A percentile compares a stretch with the other conserved stretches of the same genome.
phyloP scores from a whole-genome alignment of 2,888 invertebrate genomes.

The Caenorhabditis parvicauda region DNA sequence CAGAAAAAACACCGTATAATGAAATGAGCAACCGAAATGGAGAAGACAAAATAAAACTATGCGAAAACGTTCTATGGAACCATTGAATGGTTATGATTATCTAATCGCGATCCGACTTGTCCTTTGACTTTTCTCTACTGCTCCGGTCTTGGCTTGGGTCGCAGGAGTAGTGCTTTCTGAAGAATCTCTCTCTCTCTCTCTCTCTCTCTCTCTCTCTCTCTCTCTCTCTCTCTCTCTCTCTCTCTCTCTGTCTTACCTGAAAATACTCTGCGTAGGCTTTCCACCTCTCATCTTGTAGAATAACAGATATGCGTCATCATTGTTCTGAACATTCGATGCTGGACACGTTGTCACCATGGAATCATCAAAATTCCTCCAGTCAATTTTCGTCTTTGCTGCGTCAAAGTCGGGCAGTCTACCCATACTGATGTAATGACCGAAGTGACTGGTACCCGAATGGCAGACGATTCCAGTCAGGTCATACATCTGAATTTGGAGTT shows the following conservation, averaged over 20 bases:
- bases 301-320: constrained; percentile 63
- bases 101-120: background rate
- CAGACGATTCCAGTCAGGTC: constrained; percentile 68
- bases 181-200: no score
- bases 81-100: no score
- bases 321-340: constrained; percentile 49
- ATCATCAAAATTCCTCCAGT: constrained; percentile 64
- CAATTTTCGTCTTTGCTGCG: constrained; percentile 62
- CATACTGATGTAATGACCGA: constrained; percentile 68
- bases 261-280: constrained; percentile 23
- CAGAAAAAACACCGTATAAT: no score
- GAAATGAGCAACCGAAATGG: no score
- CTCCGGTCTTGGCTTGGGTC: constrained; percentile 11
- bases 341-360: constrained; percentile 54
- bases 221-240: no score
- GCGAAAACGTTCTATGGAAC: no score
- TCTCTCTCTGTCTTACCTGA: constrained; percentile 20
- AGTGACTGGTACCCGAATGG: constrained; percentile 62
- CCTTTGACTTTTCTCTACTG: background rate
- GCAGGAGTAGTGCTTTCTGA: constrained; percentile 31
- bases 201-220: no score
- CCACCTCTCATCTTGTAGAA: constrained; percentile 59
- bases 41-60: no score
- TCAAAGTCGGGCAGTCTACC: constrained; percentile 64
- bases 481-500: constrained; percentile 59